A percentile compares a stretch with the other conserved stretches of the same genome.
Evolutionary conservation across 2,113 vertebrate genomes (phyloP).

Genomic region (Tapirus terrestris): DNA sequence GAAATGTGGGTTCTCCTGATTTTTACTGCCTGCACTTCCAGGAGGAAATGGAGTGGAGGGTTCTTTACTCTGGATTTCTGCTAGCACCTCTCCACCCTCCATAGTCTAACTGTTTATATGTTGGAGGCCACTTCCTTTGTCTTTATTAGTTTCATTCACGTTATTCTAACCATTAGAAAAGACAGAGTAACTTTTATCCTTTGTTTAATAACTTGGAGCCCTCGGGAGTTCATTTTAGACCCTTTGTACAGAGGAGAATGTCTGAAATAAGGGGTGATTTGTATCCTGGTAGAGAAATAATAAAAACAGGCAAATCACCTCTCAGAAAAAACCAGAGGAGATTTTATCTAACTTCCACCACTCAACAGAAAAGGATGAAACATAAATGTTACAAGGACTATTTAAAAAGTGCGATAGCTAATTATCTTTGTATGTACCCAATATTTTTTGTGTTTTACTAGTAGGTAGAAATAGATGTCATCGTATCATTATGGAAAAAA

Average conservation of each 20-base stretch:
- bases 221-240: neutral
- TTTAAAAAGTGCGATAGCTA: neutral
- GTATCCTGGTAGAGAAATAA: neutral
- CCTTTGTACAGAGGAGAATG: neutral
- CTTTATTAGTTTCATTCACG: neutral
- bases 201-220: neutral
- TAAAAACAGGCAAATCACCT: neutral
- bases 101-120: accelerated
- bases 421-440: neutral
- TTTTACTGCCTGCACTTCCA: neutral
- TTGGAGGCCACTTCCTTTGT: neutral
- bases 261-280: neutral
- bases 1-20: accelerated
- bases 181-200: neutral
- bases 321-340: neutral
- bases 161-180: neutral
- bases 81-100: too few relatives aligned
- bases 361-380: neutral
- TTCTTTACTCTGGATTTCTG: accelerated
- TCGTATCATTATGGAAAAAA: neutral
- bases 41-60: neutral
- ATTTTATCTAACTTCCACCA: neutral
- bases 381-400: neutral
- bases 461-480: neutral
- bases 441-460: neutral